phyloP scores from a whole-genome alignment of 23 tunicate genomes.

The Aplidium turbinatum region DNA sequence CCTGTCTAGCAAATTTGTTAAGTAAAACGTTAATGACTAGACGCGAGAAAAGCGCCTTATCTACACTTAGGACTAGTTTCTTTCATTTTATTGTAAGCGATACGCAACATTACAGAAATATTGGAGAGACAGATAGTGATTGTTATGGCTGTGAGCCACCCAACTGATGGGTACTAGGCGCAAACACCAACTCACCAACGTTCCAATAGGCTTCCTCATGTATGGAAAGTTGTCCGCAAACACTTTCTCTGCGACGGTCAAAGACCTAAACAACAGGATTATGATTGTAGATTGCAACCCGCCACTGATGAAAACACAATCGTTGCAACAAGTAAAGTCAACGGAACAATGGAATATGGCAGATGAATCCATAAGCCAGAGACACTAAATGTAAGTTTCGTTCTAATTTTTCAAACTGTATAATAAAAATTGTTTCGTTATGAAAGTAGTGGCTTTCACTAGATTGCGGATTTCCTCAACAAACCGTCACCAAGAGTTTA shows the following conservation, averaged over 20 bases:
- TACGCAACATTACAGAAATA: too few relatives aligned
- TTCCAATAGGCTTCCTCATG: constrained; percentile 36
- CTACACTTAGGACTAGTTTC: too few relatives aligned
- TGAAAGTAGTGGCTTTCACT: background rate
- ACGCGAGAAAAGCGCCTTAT: too few relatives aligned
- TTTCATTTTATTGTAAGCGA: too few relatives aligned
- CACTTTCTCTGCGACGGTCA: background rate
- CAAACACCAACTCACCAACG: constrained; percentile 36
- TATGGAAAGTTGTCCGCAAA: constrained; percentile 31
- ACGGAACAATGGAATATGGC: background rate
- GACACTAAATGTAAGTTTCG: background rate
- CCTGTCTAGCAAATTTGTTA: too few relatives aligned
- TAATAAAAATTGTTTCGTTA: background rate
- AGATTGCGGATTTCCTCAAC: too few relatives aligned
- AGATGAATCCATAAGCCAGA: background rate
- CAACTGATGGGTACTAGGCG: too few relatives aligned
- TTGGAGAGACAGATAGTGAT: too few relatives aligned
- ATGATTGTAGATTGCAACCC: background rate
- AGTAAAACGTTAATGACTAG: too few relatives aligned
- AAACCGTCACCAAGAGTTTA: too few relatives aligned
- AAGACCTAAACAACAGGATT: background rate
- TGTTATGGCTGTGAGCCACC: too few relatives aligned
- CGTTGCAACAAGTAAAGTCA: background rate
- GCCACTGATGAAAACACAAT: too few relatives aligned
- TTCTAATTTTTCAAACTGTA: background rate